Evolutionary conservation across 1,140 invertebrate genomes (phyloP).

Genomic region (Drusus annulatus): DNA sequence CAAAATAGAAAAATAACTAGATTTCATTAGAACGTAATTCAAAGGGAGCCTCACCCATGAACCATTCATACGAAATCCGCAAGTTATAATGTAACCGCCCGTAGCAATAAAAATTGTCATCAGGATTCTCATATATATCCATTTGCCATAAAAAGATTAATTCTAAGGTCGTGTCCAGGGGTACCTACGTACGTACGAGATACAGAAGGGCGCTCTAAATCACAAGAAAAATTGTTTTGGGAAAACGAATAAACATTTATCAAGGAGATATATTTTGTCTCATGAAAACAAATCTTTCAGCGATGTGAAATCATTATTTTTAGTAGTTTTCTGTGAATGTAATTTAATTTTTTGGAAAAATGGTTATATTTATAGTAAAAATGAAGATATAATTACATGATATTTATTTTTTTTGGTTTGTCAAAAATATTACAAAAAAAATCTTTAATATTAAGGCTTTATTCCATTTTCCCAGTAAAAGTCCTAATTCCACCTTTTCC

Average conservation of each 20-base stretch:
- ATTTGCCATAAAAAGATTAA: conserved; percentile 59
- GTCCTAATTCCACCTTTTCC: too few relatives aligned
- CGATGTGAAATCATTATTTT: too few relatives aligned
- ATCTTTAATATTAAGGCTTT: too few relatives aligned
- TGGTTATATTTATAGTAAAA: too few relatives aligned
- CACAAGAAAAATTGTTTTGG: conserved; percentile 54
- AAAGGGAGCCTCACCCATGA: background rate
- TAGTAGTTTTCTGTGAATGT: too few relatives aligned
- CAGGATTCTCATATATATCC: conserved; percentile 55
- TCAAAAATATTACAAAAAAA: too few relatives aligned
- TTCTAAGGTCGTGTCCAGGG: conserved; percentile 56
- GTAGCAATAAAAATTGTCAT: conserved; percentile 57
- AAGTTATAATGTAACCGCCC: conserved; percentile 45
- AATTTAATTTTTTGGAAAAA: too few relatives aligned
- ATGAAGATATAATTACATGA: too few relatives aligned
- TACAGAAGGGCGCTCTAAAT: conserved; percentile 40
- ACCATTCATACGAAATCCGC: conserved; percentile 45
- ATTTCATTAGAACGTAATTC: background rate
- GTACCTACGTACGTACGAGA: background rate
- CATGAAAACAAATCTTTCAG: too few relatives aligned
- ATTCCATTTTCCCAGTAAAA: too few relatives aligned
- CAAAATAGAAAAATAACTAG: background rate
- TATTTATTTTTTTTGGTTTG: too few relatives aligned
- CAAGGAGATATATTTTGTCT: conserved; percentile 28
- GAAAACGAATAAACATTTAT: conserved; percentile 52